Base-by-base conservation (phyloP, 2,797 vertebrate genomes). In the Sciaenops ocellatus region DNA sequence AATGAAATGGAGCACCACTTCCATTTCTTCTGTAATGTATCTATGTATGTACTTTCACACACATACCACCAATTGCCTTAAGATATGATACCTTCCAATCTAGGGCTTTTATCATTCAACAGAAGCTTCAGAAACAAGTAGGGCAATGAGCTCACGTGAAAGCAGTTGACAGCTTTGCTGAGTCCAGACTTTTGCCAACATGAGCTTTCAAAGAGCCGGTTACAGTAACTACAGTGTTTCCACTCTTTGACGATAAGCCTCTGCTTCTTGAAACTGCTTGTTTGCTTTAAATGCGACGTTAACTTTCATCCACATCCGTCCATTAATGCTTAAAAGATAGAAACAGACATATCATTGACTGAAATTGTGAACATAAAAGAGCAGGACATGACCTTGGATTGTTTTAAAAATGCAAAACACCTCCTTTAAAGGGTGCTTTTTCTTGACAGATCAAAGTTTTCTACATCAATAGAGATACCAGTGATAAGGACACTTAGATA, bases 161-260 rank as follows among this genome's bases (percentile, higher is more conserved):
- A 48, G 46, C 61, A 16, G 65, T 24, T 80, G 88, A 85, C 83
- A 89, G 87, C 69, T 91, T 83, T 89, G 92, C 91, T 93, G 91
- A 91, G 86, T 87, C 69, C 67, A 76, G 73, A 72, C 47, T 84
- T 83, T 84, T 79, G 61, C 77, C 75, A 79, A 73, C 77, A 48
- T 57, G 48, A 79, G 76, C 65, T 83, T 90, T 90, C 84, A 89
- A 81, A 86, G 78, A 68, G 71, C 76, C 71, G 69, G 61, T 77
- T 85, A 66, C 60, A 79, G 55, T 77, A 30, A 60, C 75, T 55
- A 38, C 18, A 54, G 46, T 61, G 34, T 64, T 71, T 89, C 68
- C 63, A 82, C 46, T 72, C 78, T 71, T 76, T 83, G 69, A 86
- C 69, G 70, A 85, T 78, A 89, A 73, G 65, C 73, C 44, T 80